Percentiles rank a stretch among this genome's conserved stretches.
Evolutionary conservation across 2,113 vertebrate species (phyloP).

Genomic region (Eublepharis macularius): DNA sequence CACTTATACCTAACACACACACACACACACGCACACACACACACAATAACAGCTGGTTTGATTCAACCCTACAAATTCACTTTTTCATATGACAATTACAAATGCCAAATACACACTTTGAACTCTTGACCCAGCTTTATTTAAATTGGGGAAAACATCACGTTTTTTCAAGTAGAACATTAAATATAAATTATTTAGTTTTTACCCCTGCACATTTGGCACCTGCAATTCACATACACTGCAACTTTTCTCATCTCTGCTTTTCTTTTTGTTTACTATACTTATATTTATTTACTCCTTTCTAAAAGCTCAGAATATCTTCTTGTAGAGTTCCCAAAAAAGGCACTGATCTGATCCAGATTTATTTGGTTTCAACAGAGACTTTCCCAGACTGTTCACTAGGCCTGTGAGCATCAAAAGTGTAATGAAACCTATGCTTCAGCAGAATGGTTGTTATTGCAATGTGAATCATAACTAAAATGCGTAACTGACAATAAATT

Average conservation of each 20-base stretch:
- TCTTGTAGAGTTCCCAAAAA: not conserved
- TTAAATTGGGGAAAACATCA: not conserved
- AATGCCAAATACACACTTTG: not conserved
- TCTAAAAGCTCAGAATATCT: not conserved
- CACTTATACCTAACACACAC: no score
- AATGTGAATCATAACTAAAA: constrained; percentile 20
- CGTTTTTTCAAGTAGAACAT: not conserved
- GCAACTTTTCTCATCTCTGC: not conserved
- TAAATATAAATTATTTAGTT: not conserved
- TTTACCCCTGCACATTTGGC: not conserved
- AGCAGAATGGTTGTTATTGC: not conserved
- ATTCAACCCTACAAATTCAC: not conserved
- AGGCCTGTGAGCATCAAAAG: no score
- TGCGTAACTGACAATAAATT: not conserved
- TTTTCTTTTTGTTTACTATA: constrained; percentile 9
- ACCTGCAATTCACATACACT: not conserved
- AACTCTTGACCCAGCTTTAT: not conserved
- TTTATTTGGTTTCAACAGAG: not conserved
- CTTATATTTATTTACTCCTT: not conserved
- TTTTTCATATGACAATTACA: not conserved
- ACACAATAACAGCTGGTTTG: no score
- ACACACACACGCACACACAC: no score
- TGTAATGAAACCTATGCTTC: not conserved
- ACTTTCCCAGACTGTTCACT: not conserved
- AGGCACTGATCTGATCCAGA: not conserved